A percentile compares a stretch with the other conserved stretches of the same genome.
Conservation (phyloP, 2,797 vertebrate species). For the Rousettus madagascariensis region DNA sequence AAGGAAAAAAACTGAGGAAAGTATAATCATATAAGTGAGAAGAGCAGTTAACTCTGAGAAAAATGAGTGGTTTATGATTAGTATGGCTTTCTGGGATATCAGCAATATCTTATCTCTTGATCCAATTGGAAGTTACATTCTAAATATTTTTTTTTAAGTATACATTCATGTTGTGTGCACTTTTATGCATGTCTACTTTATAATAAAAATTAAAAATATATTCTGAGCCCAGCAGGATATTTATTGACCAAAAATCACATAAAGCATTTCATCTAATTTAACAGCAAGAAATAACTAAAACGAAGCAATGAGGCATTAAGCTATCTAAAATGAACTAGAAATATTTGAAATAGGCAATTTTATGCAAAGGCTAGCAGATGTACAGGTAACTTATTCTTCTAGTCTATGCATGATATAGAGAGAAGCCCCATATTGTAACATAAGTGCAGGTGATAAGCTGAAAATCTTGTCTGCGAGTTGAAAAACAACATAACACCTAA, state of each 20-base stretch:
- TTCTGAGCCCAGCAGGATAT: not conserved
- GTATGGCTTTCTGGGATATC: not conserved
- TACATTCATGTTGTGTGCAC: not conserved
- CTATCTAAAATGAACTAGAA: not conserved
- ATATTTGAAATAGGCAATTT: not conserved
- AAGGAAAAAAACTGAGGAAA: not conserved
- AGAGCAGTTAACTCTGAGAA: not conserved
- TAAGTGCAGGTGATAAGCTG: not conserved
- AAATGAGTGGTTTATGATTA: not conserved
- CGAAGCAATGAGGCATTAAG: not conserved
- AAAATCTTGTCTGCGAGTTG: not conserved
- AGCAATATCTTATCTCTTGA: not conserved
- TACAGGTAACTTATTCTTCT: not conserved
- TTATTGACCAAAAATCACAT: not conserved
- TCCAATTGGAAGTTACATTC: not conserved
- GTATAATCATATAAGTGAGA: not conserved
- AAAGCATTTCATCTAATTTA: not conserved
- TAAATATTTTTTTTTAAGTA: not conserved
- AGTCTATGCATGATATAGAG: not conserved
- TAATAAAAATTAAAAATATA: slow-evolving; percentile 11
- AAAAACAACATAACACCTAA: not conserved
- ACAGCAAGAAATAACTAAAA: not conserved
- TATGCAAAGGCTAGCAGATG: not conserved
- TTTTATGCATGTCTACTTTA: not conserved
- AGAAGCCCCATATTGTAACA: not conserved